Percentiles rank a stretch among this genome's conserved stretches.
Conservation (phyloP, 2,797 vertebrate species). For the Calcarius lapponicus region DNA sequence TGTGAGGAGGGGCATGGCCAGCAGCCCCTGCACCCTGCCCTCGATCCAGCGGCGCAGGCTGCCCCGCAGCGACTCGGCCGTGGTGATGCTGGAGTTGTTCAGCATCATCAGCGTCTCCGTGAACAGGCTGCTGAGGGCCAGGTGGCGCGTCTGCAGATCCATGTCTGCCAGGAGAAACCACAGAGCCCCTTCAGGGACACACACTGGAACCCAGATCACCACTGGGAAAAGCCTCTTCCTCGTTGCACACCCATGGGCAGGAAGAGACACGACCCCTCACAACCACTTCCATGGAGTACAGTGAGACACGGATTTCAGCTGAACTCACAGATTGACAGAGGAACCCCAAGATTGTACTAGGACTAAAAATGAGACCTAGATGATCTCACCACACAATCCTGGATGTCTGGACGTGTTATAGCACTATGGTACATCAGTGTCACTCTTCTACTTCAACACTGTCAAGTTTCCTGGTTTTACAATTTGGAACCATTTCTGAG, state of each 20-base stretch:
- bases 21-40: conserved; percentile 81
- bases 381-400: background rate
- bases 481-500: background rate
- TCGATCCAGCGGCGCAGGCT: conserved; percentile 87
- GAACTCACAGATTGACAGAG: fast-evolving
- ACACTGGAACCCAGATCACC: fast-evolving
- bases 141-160: conserved; percentile 87
- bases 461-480: background rate
- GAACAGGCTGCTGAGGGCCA: conserved; percentile 92
- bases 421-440: fast-evolving
- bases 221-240: background rate
- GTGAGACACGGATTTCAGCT: fast-evolving
- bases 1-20: conserved; percentile 91
- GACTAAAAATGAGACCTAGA: background rate
- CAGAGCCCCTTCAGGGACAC: fast-evolving
- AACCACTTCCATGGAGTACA: background rate
- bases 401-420: background rate
- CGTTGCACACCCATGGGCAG: fast-evolving
- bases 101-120: conserved; percentile 87
- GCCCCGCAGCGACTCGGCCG: conserved; percentile 86
- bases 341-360: background rate
- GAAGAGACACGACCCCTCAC: fast-evolving
- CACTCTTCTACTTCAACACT: background rate
- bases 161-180: conserved; percentile 75
- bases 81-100: conserved; percentile 86